Evolutionary conservation across 1,140 invertebrate species (phyloP).

Genomic region (Nixonia krombeini): DNA sequence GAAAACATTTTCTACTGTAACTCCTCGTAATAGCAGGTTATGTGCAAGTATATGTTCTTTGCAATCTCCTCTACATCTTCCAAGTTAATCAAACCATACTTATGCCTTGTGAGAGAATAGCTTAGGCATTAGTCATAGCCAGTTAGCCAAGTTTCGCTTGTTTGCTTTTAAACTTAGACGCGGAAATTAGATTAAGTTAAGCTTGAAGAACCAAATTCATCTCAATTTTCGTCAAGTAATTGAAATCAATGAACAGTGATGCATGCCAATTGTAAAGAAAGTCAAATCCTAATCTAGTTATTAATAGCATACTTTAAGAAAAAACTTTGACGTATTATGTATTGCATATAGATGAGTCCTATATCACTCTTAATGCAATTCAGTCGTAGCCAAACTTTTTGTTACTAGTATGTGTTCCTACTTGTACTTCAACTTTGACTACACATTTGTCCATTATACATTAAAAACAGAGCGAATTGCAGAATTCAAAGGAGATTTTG

Average conservation of each 20-base stretch:
- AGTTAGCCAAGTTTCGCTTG: conserved; percentile 12
- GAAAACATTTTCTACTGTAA: not conserved
- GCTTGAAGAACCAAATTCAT: conserved; percentile 6
- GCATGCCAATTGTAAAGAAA: conserved; percentile 1
- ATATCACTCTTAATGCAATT: too few relatives aligned
- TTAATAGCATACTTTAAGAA: too few relatives aligned
- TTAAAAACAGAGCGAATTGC: too few relatives aligned
- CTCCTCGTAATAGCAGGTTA: not conserved
- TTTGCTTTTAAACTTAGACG: conserved; percentile 5
- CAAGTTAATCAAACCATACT: conserved; percentile 5
- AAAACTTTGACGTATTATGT: too few relatives aligned
- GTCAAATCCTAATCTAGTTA: not conserved
- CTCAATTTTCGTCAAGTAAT: too few relatives aligned
- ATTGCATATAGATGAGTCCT: too few relatives aligned
- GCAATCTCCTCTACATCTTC: conserved; percentile 1
- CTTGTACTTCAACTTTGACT: too few relatives aligned
- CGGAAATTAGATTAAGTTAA: conserved; percentile 5
- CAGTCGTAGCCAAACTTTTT: too few relatives aligned
- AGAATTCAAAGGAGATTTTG: too few relatives aligned
- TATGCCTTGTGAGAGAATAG: not conserved
- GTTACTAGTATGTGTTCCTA: too few relatives aligned
- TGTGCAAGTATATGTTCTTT: not conserved
- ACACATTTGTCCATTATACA: too few relatives aligned
- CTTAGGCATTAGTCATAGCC: conserved; percentile 3
- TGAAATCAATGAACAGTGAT: conserved; percentile 9